Evolutionary conservation across 2,113 vertebrate species (phyloP), one percentile per base, ranked within the genome.

Genomic region (Urocolius indicus): DNA sequence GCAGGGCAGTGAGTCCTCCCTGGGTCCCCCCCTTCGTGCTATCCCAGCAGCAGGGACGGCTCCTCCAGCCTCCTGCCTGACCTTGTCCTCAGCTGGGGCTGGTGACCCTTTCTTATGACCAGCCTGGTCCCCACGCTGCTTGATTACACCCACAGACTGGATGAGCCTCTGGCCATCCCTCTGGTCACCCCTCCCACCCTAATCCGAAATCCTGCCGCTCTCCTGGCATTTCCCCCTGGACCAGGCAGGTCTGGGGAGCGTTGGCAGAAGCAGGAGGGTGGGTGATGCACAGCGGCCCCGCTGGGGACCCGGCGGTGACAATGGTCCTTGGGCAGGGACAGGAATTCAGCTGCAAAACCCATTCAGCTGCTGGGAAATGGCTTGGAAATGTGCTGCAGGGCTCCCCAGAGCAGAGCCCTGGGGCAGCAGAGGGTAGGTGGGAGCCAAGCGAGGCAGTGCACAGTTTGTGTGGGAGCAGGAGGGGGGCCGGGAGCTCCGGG

Each of bases 1-100:
- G 27, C 6, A 20, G 38, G 48, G 38, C 66, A 29, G 3, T 1
- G 20, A 52, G 36, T 55, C 59, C 22, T 36, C 26, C 46, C 66
- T 38, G 55, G 22, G 41, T 2, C 61, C 30, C 69, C 21, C 61
- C 45, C 38, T 41, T 54, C 0, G 0, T 4, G 0, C 41, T 45
- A 0, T 20, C 45, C 14, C 17, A 17, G 43, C 19, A 30, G 59
- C 67, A 62, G 43, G n/a, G 77, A 67, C 16, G 52, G 52, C 29
- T 55, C 57, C 10, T 27, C 73, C 32, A 11, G 4, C 38, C 3
- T 17, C 74, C 48, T 46, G n/a, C 41, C 19, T 22, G 18, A 48
- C 16, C 76, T 34, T 29, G 59, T 58, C 69, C 65, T 46, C 0
- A 0, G 4, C 17, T 0, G 3, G 38, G 45, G n/a, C 13, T 1